phyloP scores from a whole-genome alignment of 1,140 invertebrate genomes.

The Drosophila subpulchrella region DNA sequence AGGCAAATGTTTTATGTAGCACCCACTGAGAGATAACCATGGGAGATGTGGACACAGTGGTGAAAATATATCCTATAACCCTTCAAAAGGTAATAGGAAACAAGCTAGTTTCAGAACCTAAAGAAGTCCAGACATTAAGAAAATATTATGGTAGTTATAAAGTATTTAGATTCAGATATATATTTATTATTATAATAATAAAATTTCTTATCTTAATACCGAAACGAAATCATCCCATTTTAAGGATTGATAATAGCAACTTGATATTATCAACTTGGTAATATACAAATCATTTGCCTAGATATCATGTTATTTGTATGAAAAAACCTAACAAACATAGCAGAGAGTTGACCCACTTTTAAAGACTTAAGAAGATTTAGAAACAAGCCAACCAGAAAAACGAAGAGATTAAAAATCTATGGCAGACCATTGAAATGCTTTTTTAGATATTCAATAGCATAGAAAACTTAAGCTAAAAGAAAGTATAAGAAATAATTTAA shows the following conservation, averaged over 20 bases:
- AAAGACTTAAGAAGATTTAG: not conserved
- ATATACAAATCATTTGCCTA: too few species aligned
- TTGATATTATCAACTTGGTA: too few species aligned
- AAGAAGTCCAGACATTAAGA: too few species aligned
- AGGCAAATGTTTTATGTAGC: conserved; percentile 70
- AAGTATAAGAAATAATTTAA: not conserved
- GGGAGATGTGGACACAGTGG: conserved; percentile 40
- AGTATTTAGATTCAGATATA: too few species aligned
- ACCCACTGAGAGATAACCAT: conserved; percentile 60
- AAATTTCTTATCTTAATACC: too few species aligned
- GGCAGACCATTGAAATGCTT: not conserved
- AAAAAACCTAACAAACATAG: not conserved
- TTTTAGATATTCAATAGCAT: not conserved
- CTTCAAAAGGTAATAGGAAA: too few species aligned
- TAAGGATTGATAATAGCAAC: too few species aligned
- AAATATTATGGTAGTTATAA: too few species aligned
- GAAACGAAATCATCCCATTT: too few species aligned
- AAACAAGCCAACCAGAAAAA: not conserved
- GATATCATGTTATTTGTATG: too few species aligned
- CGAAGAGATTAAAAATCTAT: not conserved
- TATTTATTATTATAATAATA: too few species aligned
- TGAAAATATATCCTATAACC: not conserved
- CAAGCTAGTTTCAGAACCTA: too few species aligned
- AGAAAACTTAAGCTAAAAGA: not conserved
- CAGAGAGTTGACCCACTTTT: not conserved